Base-by-base conservation (phyloP, 2,888 invertebrate genomes). In the Orthosia cruda region DNA sequence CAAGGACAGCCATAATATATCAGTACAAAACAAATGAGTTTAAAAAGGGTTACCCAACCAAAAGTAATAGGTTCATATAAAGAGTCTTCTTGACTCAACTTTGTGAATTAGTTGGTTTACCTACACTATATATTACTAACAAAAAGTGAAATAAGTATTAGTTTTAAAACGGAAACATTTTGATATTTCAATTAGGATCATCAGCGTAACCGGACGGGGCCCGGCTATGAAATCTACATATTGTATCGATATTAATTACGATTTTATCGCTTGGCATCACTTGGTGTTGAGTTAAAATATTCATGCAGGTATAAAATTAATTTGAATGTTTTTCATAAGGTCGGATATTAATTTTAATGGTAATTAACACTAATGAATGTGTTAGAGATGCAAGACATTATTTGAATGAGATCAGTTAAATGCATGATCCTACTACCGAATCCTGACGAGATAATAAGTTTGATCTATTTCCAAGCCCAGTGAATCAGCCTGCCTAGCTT, bases 241-340 rank as follows among this genome's bases (percentile, higher is more conserved):
- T 74, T 78, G 83, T 68, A 74, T 83, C 68, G 52, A 83, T 59
- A 74, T 68, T 68, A 74, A 83, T 78, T 63, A 61, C n/a, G 11
- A 52, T 5, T 82, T 65, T 45, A 76, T 69, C 55, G 23, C 64
- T 40, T 57, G 47, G 40, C 13, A 65, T 69, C 57, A 82, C 49
- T 54, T 26, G 40, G 52, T 26, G 65, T 45, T 32, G 76, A 61
- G 32, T 55, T 45, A 12, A 72, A 65, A 62, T 54, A 32, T 72
- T 47, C n/a, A 50, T n/a, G 26, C 18, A n/a, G n/a, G 26, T 7
- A 18, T 23, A 23, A 58, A 52, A 16, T 58, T 52, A 26, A 63
- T 50, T 40, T 13, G 18, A 3, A 54, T 50, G 1, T 50, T 73
- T 40, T 49, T 49, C 52, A 20, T 15, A 15, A 47, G 15, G 15